phyloP scores from a whole-genome alignment of 2,888 invertebrate species.

The Drosophila yooni region DNA sequence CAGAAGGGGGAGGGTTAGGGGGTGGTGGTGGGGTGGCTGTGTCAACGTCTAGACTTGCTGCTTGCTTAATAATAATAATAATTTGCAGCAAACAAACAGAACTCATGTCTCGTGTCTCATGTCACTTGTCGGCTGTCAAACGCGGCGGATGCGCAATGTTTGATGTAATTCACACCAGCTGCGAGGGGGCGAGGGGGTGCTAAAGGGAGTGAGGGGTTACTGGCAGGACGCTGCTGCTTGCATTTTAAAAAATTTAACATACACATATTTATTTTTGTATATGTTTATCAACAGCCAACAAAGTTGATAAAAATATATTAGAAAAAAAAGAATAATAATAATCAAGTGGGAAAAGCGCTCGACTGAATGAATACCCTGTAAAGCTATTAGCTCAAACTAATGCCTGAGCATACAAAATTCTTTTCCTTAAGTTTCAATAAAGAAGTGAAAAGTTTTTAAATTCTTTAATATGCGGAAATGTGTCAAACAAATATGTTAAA shows the following conservation, averaged over 20 bases:
- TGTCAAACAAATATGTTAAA: not conserved
- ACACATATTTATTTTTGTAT: not conserved
- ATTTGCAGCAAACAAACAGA: constrained; percentile 59
- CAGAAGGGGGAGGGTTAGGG: not conserved
- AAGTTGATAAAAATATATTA: not conserved
- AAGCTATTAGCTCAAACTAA: not conserved
- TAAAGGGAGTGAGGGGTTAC: not conserved
- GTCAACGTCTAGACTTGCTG: constrained; percentile 67
- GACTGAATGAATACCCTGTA: not conserved
- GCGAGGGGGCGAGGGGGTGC: not conserved
- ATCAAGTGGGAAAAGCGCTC: not conserved
- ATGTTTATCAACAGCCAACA: constrained; percentile 1
- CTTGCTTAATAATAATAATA: constrained; percentile 63
- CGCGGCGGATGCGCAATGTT: constrained; percentile 63
- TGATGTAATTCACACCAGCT: constrained; percentile 65
- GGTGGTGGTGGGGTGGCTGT: not conserved
- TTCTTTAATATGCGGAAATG: not conserved
- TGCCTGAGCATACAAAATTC: not conserved
- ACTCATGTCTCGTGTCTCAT: constrained; percentile 38
- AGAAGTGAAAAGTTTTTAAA: not conserved
- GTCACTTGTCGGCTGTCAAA: constrained; percentile 24
- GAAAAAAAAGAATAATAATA: not conserved
- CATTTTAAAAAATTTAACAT: constrained; percentile 45
- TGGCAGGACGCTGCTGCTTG: constrained; percentile 14
- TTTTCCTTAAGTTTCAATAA: not conserved